Base-by-base conservation (phyloP, 2,888 invertebrate species). In the Amitus sp. region DNA sequence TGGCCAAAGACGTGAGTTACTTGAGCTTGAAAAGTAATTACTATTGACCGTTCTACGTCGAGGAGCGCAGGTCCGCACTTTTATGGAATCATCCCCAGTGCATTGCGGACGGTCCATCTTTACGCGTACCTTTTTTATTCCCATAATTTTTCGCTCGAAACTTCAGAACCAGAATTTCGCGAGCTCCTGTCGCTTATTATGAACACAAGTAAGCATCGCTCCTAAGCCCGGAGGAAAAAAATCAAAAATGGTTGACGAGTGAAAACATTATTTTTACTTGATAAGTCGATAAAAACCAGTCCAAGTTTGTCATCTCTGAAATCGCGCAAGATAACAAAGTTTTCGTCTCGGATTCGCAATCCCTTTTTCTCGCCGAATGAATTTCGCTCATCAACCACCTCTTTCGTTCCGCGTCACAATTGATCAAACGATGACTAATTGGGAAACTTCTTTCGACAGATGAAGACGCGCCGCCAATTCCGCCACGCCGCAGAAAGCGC, bases 11-110 rank as follows among this genome's bases (percentile, higher is more conserved):
- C 34, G 39, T 50, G 15, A 46, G 13, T 12, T 20, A n/a, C 30
- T 50, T 56, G 49, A 59, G 55, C 47, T 52, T 55, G 37, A 63
- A 55, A 56, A 55, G 49, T 53, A 52, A 59, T 63, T 51, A 63
- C 50, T 64, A 64, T 64, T 56, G 63, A 64, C 59, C 48, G 52
- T 34, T 42, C 39, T 43, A 50, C 28, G 47, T 48, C 54, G 63
- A 64, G 69, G 64, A 69, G 68, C 69, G 56, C 54, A 65, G 69
- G 68, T 69, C 69, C 65, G 70, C 79, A 80, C 70, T 81, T 74
- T 69, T 81, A 81, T 65, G 80, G 80, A 72, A 78, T 81, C 80
- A 68, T 53, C 72, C 65, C 72, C 69, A 78, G 77, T 76, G 63
- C 59, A 67, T 72, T 67, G 61, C 73, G 70, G 68, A 66, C 74